Percentiles rank a stretch among this genome's conserved stretches.
These are phyloP conservation scores for Platygyra sinensis DNA, from an alignment of 64 coral and sea anemone species.

Conservation along the genomic window DNA sequence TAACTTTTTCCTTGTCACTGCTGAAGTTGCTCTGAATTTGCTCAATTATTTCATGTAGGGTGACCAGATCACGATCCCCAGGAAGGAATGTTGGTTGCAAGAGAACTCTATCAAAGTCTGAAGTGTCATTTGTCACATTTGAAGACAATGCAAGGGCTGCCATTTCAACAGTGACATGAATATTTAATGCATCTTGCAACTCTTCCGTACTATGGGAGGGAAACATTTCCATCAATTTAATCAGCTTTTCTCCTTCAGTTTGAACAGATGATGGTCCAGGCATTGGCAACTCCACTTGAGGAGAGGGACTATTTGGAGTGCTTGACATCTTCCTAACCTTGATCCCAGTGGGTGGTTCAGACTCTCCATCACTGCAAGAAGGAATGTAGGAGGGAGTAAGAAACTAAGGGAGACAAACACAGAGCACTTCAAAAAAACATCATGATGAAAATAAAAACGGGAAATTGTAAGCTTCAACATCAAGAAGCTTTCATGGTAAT, in stretches of 20 bases:
- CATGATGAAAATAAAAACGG: slow-evolving; percentile 23
- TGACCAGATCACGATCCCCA: background rate
- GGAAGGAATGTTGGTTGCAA: slow-evolving; percentile 21
- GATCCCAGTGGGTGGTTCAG: background rate
- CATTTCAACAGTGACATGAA: slow-evolving; percentile 5
- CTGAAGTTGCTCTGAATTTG: slow-evolving; percentile 19
- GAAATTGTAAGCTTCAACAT: background rate
- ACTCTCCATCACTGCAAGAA: no score
- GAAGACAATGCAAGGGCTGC: slow-evolving; percentile 13
- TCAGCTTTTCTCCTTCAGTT: slow-evolving; percentile 16
- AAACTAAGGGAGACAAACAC: no score
- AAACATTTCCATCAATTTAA: slow-evolving; percentile 18
- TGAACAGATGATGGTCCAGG: slow-evolving; percentile 9
- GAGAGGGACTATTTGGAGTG: background rate
- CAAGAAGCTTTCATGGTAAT: background rate
- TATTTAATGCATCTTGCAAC: slow-evolving; percentile 18
- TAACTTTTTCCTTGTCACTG: slow-evolving; percentile 27
- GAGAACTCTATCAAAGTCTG: slow-evolving; percentile 7
- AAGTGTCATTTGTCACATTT: slow-evolving; percentile 2
- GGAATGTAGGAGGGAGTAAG: no score
- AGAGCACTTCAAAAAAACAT: no score
- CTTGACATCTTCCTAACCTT: background rate
- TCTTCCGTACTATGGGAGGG: slow-evolving; percentile 3
- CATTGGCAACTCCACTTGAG: background rate
- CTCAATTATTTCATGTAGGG: slow-evolving; percentile 7